phyloP scores from a whole-genome alignment of 2,888 invertebrate species.

The Anarsia innoxiella region DNA sequence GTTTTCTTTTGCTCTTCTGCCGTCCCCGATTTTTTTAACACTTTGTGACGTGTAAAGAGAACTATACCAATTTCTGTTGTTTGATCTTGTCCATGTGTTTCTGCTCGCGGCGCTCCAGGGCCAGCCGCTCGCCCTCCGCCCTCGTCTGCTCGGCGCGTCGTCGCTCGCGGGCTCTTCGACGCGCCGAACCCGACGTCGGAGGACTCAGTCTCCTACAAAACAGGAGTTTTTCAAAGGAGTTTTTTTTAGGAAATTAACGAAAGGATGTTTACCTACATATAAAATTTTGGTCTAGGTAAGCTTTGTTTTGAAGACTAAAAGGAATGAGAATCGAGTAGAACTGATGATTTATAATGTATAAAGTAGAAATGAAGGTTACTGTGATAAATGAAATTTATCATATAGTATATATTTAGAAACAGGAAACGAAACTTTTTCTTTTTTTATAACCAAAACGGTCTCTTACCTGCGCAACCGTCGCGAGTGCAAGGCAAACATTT shows the following conservation, averaged over 20 bases:
- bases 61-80: constrained; percentile 45
- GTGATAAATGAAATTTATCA: neutral
- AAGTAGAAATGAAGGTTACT: neutral
- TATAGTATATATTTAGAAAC: neutral
- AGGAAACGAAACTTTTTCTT: neutral
- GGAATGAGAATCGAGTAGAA: too few species aligned
- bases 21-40: too few species aligned
- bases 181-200: constrained; percentile 54
- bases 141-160: constrained; percentile 48
- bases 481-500: constrained; percentile 63
- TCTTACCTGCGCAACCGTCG: constrained; percentile 59
- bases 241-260: too few species aligned
- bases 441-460: constrained; percentile 20
- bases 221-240: too few species aligned
- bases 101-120: constrained; percentile 42
- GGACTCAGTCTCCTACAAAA: constrained; percentile 54
- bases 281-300: too few species aligned
- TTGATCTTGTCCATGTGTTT: constrained; percentile 40
- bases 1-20: too few species aligned
- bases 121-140: constrained; percentile 52
- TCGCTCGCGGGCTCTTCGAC: constrained; percentile 51
- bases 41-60: too few species aligned
- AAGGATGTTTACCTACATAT: too few species aligned
- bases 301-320: too few species aligned
- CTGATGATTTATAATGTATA: too few species aligned